Percentiles rank a stretch among this genome's conserved stretches.
These are phyloP conservation scores for Psammodynastes pulverulentus DNA, from an alignment of 2,113 vertebrate genomes.

Conservation along the genomic window DNA sequence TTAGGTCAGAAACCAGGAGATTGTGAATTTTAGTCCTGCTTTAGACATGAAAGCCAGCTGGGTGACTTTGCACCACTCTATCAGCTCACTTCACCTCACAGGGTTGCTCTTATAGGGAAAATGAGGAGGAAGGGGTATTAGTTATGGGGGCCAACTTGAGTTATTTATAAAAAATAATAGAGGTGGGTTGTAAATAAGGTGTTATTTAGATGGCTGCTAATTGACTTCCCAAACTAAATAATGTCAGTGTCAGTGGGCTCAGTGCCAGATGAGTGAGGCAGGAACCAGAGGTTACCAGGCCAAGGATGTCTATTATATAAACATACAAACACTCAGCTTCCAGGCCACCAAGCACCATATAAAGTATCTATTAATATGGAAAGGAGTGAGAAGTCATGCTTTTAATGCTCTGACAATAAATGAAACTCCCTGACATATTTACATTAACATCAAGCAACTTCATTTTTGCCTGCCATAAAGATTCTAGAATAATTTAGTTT, in stretches of 20 bases:
- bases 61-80: not conserved
- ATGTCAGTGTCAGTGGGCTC: not conserved
- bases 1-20: not conserved
- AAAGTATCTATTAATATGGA: not conserved
- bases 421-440: not conserved
- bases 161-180: not conserved
- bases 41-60: not conserved
- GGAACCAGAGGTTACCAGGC: not conserved
- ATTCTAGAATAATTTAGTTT: not conserved
- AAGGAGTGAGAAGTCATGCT: not conserved
- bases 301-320: not conserved
- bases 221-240: not conserved
- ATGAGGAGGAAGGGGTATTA: not conserved
- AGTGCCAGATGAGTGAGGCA: not conserved
- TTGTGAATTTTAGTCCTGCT: not conserved
- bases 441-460: not conserved
- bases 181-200: not conserved
- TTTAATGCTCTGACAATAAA: not conserved
- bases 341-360: not conserved
- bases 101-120: not conserved
- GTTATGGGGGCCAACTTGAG: too few species aligned
- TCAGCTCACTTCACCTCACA: not conserved
- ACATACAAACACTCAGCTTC: not conserved
- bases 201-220: not conserved
- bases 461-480: not conserved